phyloP scores from a whole-genome alignment of 37 sponge, comb jelly and placozoan genomes.

The Diacarnus erythraeanus region DNA sequence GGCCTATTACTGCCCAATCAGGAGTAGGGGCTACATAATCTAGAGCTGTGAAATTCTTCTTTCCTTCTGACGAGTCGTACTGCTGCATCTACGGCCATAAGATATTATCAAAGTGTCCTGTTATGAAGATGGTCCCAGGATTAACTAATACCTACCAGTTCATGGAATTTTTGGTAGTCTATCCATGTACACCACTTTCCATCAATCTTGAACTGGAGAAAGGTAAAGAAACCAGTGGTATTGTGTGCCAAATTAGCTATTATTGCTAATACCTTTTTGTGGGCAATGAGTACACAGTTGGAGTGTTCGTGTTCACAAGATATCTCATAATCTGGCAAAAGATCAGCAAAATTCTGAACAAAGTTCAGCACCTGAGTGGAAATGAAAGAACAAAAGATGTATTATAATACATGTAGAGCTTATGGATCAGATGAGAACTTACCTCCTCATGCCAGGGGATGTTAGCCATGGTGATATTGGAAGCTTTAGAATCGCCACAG shows the following conservation, averaged over 20 bases:
- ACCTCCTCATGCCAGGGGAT: conserved; percentile 98
- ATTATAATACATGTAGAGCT: not conserved
- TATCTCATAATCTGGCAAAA: conserved; percentile 83
- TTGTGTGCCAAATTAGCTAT: not conserved
- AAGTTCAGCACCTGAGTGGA: conserved; percentile 75
- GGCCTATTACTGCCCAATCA: conserved; percentile 88
- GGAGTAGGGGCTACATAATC: conserved; percentile 89
- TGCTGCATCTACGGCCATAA: conserved; percentile 23
- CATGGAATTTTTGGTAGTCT: conserved; percentile 86
- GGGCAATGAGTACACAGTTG: conserved; percentile 92
- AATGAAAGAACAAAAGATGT: not conserved
- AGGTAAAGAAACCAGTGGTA: not conserved
- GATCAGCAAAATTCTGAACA: conserved; percentile 77
- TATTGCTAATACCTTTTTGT: conserved; percentile 73
- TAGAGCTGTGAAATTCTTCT: conserved; percentile 61
- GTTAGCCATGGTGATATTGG: conserved; percentile 88
- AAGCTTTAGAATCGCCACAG: conserved; percentile 92
- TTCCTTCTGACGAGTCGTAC: conserved; percentile 31
- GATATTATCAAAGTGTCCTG: not conserved
- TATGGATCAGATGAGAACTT: not conserved
- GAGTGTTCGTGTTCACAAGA: conserved; percentile 98
- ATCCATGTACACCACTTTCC: conserved; percentile 95
- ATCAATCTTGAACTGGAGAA: conserved; percentile 77
- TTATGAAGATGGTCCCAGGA: not conserved
- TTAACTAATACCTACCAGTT: conserved; percentile 62